phyloP scores from a whole-genome alignment of 1,140 invertebrate species.

The Nasonia vitripennis region DNA sequence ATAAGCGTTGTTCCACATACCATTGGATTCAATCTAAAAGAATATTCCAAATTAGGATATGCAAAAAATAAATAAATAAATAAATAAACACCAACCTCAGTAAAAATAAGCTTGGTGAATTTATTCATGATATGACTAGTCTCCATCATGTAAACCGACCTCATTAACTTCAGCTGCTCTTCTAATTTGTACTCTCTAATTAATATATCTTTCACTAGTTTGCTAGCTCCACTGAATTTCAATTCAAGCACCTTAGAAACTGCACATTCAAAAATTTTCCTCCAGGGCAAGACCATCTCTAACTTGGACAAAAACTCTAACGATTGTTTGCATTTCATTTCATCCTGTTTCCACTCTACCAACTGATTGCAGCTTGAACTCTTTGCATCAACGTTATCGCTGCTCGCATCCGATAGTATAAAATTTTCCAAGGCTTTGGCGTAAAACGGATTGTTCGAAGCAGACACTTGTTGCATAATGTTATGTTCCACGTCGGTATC shows the following conservation, averaged over 20 bases:
- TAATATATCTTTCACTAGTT: constrained; percentile 75
- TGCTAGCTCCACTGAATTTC: constrained; percentile 73
- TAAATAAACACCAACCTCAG: constrained; percentile 69
- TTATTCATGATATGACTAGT: constrained; percentile 78
- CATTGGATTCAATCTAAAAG: constrained; percentile 73
- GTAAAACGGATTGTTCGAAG: constrained; percentile 70
- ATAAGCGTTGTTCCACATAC: constrained; percentile 69
- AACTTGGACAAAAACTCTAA: constrained; percentile 62
- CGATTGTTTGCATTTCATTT: constrained; percentile 29
- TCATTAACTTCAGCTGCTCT: constrained; percentile 73
- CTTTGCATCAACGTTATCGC: constrained; percentile 58
- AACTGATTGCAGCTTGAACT: background rate
- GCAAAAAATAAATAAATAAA: constrained; percentile 22
- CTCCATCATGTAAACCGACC: constrained; percentile 80
- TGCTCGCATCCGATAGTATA: constrained; percentile 56
- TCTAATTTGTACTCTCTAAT: constrained; percentile 75
- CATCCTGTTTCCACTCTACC: background rate
- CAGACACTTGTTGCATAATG: constrained; percentile 65
- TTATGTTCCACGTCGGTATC: constrained; percentile 61
- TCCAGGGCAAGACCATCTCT: constrained; percentile 64
- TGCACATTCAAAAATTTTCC: constrained; percentile 70
- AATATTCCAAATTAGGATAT: constrained; percentile 7
- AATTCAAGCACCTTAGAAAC: constrained; percentile 70
- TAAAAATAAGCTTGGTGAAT: constrained; percentile 76
- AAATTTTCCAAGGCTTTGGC: constrained; percentile 70